Evolutionary conservation across 1,140 invertebrate species (phyloP).

Genomic region (Leptestheria dahalacensis): DNA sequence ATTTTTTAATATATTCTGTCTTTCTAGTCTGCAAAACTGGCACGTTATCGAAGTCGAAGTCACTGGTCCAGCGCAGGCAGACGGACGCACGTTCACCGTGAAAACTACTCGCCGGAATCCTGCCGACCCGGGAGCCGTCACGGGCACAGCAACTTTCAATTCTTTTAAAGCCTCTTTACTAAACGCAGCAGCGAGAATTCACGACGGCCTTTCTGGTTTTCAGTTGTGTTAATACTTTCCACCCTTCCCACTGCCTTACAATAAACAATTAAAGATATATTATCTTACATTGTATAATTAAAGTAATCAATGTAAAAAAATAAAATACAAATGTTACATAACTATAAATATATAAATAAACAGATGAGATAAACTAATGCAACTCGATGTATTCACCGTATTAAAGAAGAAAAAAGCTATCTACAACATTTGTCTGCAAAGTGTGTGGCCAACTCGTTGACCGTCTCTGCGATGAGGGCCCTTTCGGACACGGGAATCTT

Average conservation of each 20-base stretch:
- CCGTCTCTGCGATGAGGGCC: no score
- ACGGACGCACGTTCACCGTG: conserved; percentile 32
- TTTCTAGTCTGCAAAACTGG: conserved; percentile 34
- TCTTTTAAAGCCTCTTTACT: conserved; percentile 36
- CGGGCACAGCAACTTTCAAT: conserved; percentile 38
- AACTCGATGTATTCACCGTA: no score
- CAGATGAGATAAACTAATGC: no score
- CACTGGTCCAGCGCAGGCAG: conserved; percentile 30
- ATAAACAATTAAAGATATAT: no score
- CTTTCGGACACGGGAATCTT: conserved; percentile 26
- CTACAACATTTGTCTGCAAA: background rate
- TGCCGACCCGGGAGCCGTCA: conserved; percentile 36
- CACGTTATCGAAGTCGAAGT: conserved; percentile 43
- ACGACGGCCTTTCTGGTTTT: conserved; percentile 22
- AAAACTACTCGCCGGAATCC: conserved; percentile 39
- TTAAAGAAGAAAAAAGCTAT: no score
- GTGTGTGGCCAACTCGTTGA: no score
- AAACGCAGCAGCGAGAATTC: conserved; percentile 25
- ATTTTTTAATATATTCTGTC: background rate
- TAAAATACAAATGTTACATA: no score
- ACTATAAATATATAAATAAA: no score
- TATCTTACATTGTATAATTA: no score
- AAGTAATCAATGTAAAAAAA: no score
- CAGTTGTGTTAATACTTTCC: conserved; percentile 28
- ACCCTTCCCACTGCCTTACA: background rate